A percentile compares a stretch with the other conserved stretches of the same genome.
Evolutionary conservation across 2,888 invertebrate species (phyloP).

Genomic region (Galerucella pusilla): DNA sequence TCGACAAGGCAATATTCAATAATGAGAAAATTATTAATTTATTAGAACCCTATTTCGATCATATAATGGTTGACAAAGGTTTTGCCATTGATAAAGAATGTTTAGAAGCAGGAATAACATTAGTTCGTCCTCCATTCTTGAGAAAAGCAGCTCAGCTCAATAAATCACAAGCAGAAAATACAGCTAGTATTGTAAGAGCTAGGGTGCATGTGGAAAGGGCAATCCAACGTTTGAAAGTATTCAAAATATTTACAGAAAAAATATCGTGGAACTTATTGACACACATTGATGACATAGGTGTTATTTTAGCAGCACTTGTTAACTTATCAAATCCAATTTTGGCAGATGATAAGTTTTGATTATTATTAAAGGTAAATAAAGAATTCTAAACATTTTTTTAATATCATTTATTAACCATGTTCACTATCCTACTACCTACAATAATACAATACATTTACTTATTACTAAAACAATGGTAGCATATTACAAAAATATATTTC

Average conservation of each 20-base stretch:
- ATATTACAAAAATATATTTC: conserved; percentile 12
- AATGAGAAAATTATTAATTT: conserved; percentile 5
- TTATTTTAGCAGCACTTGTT: conserved; percentile 7
- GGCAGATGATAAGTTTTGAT: conserved; percentile 16
- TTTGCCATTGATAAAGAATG: conserved; percentile 10
- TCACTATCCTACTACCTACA: no score
- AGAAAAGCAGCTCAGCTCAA: conserved; percentile 12
- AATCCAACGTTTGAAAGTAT: conserved; percentile 7
- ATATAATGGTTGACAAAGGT: conserved; percentile 7
- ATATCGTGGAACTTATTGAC: conserved; percentile 5
- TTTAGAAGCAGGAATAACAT: conserved; percentile 19
- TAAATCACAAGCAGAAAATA: conserved; percentile 12
- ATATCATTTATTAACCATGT: background rate
- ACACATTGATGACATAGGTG: conserved; percentile 11
- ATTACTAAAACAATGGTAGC: conserved; percentile 1
- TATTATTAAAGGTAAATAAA: conserved; percentile 4
- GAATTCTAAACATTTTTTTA: background rate
- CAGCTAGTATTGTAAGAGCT: conserved; percentile 15
- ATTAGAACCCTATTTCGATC: conserved; percentile 10
- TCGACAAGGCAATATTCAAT: conserved; percentile 14
- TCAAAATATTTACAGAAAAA: conserved; percentile 9
- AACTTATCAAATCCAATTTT: conserved; percentile 17
- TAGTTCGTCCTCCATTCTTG: conserved; percentile 12
- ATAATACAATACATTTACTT: conserved; percentile 3
- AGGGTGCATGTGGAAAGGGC: conserved; percentile 2